A percentile compares a stretch with the other conserved stretches of the same genome.
phyloP scores from a whole-genome alignment of 2,888 invertebrate species.

The Mesorhabditis sp. region DNA sequence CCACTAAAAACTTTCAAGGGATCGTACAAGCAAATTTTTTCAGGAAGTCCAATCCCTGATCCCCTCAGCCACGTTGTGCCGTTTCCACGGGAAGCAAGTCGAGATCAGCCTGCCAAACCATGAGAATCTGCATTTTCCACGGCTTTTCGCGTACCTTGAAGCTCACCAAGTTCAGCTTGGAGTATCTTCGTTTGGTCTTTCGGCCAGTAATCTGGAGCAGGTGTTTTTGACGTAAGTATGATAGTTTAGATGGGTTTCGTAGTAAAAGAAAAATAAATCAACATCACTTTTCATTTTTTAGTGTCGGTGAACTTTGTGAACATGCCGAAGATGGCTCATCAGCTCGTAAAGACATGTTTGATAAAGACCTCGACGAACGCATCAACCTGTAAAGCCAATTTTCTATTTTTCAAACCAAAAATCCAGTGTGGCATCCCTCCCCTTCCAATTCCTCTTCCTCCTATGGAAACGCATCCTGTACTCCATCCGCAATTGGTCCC shows the following conservation, averaged over 20 bases:
- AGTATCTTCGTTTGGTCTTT: neutral
- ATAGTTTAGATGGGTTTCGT: no score
- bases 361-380: no score
- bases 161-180: neutral
- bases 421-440: neutral
- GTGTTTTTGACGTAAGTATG: neutral
- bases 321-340: no score
- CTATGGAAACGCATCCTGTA: neutral
- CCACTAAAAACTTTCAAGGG: neutral
- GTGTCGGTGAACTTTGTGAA: no score
- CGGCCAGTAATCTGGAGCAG: constrained; percentile 4
- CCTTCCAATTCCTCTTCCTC: neutral
- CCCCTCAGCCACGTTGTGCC: no score
- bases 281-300: no score
- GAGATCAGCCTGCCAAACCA: neutral
- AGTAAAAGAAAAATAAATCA: no score
- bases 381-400: no score
- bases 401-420: neutral
- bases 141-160: neutral
- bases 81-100: neutral
- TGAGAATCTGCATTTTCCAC: neutral
- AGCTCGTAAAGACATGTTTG: no score
- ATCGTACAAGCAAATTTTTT: neutral
- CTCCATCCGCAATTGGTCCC: neutral
- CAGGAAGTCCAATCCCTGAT: neutral